Conservation (phyloP, 1,140 invertebrate genomes). For the Papilio polytes region DNA sequence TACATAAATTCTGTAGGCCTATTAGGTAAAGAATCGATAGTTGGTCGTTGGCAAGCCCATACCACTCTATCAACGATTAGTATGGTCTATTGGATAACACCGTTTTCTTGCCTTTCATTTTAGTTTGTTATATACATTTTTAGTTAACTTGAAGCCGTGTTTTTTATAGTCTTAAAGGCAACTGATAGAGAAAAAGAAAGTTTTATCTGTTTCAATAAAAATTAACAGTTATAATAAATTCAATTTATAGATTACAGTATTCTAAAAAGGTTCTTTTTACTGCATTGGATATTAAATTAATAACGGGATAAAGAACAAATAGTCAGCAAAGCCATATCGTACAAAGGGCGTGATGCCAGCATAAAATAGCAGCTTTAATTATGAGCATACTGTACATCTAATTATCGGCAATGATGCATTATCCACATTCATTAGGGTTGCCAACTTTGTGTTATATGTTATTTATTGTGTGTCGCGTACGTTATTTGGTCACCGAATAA, state of each 20-base stretch:
- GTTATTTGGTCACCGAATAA: background rate
- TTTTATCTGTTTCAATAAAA: too few species aligned
- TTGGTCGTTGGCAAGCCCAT: slow-evolving; percentile 70
- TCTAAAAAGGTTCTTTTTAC: background rate
- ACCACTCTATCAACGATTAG: slow-evolving; percentile 79
- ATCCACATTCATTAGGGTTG: slow-evolving; percentile 22
- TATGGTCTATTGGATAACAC: slow-evolving; percentile 71
- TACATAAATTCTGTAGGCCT: slow-evolving; percentile 27
- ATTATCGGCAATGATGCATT: slow-evolving; percentile 16
- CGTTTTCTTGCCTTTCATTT: slow-evolving; percentile 56
- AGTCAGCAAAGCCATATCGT: background rate
- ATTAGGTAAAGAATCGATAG: slow-evolving; percentile 63
- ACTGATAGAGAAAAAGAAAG: too few species aligned
- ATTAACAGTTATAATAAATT: background rate
- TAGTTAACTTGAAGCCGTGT: slow-evolving; percentile 13
- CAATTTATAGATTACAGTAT: background rate
- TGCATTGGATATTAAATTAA: background rate
- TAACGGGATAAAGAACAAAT: background rate
- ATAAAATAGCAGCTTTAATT: slow-evolving; percentile 21
- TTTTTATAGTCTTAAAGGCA: background rate
- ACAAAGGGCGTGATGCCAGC: background rate
- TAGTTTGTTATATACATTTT: slow-evolving; percentile 35
- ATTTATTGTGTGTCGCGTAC: background rate
- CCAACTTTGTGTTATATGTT: background rate
- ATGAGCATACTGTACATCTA: slow-evolving; percentile 18